Evolutionary conservation across 1,140 invertebrate genomes (phyloP).

Genomic region (Ooceraea biroi): DNA sequence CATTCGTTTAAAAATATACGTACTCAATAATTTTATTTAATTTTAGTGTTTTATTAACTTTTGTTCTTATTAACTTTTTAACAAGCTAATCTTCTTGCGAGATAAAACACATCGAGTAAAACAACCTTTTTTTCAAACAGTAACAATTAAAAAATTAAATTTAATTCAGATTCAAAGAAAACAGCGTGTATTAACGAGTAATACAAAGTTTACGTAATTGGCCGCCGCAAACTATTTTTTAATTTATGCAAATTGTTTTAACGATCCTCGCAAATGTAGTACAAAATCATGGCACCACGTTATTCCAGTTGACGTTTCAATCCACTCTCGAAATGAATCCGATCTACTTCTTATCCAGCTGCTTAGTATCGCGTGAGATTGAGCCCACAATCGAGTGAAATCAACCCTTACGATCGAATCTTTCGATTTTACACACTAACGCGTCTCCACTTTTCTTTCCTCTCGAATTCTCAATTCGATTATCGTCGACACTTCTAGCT

Average conservation of each 20-base stretch:
- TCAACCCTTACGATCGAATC: background rate
- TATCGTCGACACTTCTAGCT: conserved; percentile 21
- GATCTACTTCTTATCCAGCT: conserved; percentile 1
- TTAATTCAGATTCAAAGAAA: background rate
- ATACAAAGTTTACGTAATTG: background rate
- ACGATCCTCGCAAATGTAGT: background rate
- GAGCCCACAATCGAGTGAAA: background rate
- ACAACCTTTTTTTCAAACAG: background rate
- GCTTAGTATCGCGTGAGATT: background rate
- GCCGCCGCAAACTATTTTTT: background rate
- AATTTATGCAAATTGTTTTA: background rate
- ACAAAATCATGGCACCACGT: background rate
- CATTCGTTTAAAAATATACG: background rate
- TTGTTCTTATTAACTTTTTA: no score
- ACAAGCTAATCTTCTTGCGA: background rate
- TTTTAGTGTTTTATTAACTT: no score
- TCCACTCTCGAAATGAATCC: conserved; percentile 25
- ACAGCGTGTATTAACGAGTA: background rate
- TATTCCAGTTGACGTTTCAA: background rate
- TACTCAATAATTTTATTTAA: no score
- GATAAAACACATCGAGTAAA: background rate
- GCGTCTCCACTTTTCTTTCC: background rate
- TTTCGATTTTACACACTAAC: conserved; percentile 12
- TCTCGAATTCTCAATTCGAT: background rate
- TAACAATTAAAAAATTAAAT: background rate